Evolutionary conservation across 2,888 invertebrate genomes (phyloP).

Genomic region (Imbricaverruca yamaguchii): DNA sequence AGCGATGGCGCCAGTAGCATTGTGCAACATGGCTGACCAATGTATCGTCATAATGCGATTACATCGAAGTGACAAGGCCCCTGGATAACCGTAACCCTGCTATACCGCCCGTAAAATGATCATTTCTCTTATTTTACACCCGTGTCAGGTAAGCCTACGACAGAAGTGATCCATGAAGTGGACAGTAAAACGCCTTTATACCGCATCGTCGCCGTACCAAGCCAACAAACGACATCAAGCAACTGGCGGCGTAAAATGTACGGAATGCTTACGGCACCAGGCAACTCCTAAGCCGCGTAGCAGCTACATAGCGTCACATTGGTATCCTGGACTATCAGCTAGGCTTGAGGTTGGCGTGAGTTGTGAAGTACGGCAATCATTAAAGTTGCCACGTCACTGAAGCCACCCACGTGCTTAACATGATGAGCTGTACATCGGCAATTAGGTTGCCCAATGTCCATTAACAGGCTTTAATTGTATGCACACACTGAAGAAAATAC

Average conservation of each 20-base stretch:
- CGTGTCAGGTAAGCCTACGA: constrained; percentile 4
- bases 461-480: neutral
- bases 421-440: neutral
- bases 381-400: too few relatives aligned
- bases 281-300: too few relatives aligned
- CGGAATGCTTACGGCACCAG: neutral
- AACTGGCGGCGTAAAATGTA: neutral
- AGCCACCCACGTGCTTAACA: neutral
- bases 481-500: constrained; percentile 1
- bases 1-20: neutral
- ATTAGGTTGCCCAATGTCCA: neutral
- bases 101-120: constrained; percentile 4
- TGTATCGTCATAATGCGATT: neutral
- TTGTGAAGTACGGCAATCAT: too few relatives aligned
- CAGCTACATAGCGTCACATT: too few relatives aligned
- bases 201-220: neutral
- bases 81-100: neutral
- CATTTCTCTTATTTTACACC: constrained; percentile 14
- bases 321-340: too few relatives aligned
- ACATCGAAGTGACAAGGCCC: constrained; percentile 3
- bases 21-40: neutral
- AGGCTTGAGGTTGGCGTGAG: too few relatives aligned
- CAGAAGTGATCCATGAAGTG: neutral
- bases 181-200: neutral
- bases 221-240: neutral